Evolutionary conservation across 2,113 vertebrate species (phyloP), one percentile per base, ranked within the genome.

Genomic region (Alouatta palliata): DNA sequence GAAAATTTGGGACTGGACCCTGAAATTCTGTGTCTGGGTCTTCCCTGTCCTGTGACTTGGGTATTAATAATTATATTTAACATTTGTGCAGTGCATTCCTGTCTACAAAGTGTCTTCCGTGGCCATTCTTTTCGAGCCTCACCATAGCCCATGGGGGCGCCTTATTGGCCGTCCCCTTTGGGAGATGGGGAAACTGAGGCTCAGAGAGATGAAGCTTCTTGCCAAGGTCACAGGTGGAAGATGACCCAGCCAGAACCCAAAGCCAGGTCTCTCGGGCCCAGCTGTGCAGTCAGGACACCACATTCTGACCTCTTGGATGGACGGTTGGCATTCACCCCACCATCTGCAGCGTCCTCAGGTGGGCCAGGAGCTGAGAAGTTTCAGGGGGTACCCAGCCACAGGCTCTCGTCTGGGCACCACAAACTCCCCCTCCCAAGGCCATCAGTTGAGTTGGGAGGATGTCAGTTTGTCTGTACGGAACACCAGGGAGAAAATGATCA

Each of bases 261-360:
- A n/a, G n/a, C n/a, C n/a, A n/a, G n/a, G n/a, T n/a, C n/a, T n/a
- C n/a, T n/a, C n/a, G 82, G 49, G 40, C 13, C 86, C 40, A 21
- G 17, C 6, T 19, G 20, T 68, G 54, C 61, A 70, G 52, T 2
- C 14, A 20, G n/a, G 35, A 12, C 32, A 2, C 30, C 8, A 1
- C 2, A 3, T 12, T 77, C 47, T 25, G 49, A 30, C 56, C 40
- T 70, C 56, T 43, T 43, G 3, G 12, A 32, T 3, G 52, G 66
- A 40, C 5, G 4, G 8, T 17, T 1, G 2, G 37, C 23, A 0
- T 20, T 45, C 2, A 8, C 10, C 14, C 20, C 17, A 23, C 20
- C 5, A 14, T 35, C 61, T 25, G 76, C 20, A 75, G 10, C 1
- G 8, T 27, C 45, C n/a, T 40, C 66, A 68, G 32, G 32, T 11